Percentiles rank a stretch among this genome's conserved stretches.
Conservation (phyloP, 2,113 vertebrate genomes). For the Eptesicus fuscus region DNA sequence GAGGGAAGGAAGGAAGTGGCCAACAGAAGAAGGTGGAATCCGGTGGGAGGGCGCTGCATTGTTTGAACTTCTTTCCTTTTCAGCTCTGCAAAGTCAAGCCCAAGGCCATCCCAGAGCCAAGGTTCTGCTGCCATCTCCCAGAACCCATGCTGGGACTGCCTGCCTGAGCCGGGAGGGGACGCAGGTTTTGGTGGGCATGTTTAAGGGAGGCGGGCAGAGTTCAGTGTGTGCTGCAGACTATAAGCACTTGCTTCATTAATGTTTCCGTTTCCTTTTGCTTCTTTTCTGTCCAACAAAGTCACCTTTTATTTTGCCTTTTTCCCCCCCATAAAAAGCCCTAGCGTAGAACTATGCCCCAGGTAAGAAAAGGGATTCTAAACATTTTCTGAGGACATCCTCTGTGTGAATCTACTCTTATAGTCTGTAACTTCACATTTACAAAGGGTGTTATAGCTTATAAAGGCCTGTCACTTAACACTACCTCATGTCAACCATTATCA, state of each 20-base stretch:
- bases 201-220: background rate
- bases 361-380: background rate
- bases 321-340: background rate
- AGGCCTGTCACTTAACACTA: background rate
- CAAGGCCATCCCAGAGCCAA: slow-evolving; percentile 1
- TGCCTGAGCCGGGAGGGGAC: background rate
- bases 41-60: slow-evolving; percentile 46
- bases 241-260: background rate
- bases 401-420: background rate
- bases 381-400: background rate
- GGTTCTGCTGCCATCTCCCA: background rate
- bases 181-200: background rate
- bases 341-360: background rate
- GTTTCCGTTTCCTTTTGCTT: background rate
- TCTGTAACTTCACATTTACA: background rate
- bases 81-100: slow-evolving; percentile 42
- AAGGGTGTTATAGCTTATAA: background rate
- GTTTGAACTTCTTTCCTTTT: slow-evolving; percentile 62
- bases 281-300: background rate
- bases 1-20: slow-evolving; percentile 71
- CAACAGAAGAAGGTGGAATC: slow-evolving; percentile 60
- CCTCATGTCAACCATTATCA: background rate
- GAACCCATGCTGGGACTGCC: background rate
- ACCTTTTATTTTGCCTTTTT: background rate
- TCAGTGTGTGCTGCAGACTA: background rate